phyloP scores from a whole-genome alignment of 1,140 invertebrate genomes.

The Drosophila gunungcola region DNA sequence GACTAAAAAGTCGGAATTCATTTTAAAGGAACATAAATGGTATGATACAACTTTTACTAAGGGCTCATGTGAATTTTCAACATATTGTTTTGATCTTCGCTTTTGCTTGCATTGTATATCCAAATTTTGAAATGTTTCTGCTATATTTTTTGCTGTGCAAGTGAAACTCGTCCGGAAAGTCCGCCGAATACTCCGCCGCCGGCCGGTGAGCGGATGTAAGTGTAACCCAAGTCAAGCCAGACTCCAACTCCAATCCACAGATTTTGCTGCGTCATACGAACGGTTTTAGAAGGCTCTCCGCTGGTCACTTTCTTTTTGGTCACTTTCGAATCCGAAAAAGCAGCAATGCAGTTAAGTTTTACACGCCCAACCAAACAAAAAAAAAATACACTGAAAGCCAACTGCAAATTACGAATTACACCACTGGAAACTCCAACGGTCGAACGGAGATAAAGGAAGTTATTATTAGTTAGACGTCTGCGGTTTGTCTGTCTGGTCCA shows the following conservation, averaged over 20 bases:
- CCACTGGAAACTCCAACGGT: constrained; percentile 17
- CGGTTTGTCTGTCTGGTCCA: constrained; percentile 55
- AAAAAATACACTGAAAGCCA: not conserved
- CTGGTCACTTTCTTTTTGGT: constrained; percentile 57
- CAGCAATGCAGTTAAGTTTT: constrained; percentile 28
- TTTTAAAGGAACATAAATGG: too few relatives aligned
- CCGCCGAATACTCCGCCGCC: constrained; percentile 18
- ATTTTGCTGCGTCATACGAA: constrained; percentile 42
- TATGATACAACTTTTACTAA: too few relatives aligned
- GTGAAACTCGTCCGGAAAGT: constrained; percentile 62
- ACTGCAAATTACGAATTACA: constrained; percentile 46
- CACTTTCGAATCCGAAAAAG: constrained; percentile 32
- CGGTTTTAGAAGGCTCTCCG: constrained; percentile 14
- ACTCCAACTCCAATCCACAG: not conserved
- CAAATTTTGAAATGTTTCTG: not conserved
- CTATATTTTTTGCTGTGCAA: constrained; percentile 36
- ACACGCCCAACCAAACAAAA: constrained; percentile 14
- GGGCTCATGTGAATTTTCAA: not conserved
- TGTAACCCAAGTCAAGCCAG: constrained; percentile 40
- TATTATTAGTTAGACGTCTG: constrained; percentile 60
- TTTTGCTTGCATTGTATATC: constrained; percentile 17
- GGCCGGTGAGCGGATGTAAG: constrained; percentile 61
- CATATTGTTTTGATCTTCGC: not conserved
- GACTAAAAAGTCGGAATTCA: too few relatives aligned
- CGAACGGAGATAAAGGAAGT: constrained; percentile 53